Evolutionary conservation across 2,797 vertebrate species (phyloP).

Genomic region (Lepus oiostolus): DNA sequence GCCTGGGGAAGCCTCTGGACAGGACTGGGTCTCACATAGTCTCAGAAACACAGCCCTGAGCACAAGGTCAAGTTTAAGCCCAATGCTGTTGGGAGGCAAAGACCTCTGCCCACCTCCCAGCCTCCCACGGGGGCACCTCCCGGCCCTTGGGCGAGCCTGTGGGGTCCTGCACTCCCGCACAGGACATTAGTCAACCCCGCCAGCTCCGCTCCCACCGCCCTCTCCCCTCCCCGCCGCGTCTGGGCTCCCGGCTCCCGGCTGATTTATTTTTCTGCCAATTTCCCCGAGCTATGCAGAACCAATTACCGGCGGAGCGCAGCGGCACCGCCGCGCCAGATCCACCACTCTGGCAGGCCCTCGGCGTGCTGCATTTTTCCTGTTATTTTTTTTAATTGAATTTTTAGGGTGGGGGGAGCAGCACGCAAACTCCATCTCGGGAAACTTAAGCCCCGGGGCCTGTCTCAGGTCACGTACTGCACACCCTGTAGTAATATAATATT

Average conservation of each 20-base stretch:
- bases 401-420: conserved; percentile 83
- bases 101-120: neutral
- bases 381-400: conserved; percentile 86
- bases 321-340: conserved; percentile 81
- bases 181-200: conserved; percentile 82
- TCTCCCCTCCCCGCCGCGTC: conserved; percentile 78
- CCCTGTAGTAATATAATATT: conserved; percentile 81
- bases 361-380: conserved; percentile 81
- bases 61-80: neutral
- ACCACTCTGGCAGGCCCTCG: conserved; percentile 80
- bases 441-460: conserved; percentile 81
- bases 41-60: conserved; percentile 39
- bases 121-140: neutral
- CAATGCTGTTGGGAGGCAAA: neutral
- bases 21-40: neutral
- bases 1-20: conserved; percentile 49
- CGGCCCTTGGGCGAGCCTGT: neutral
- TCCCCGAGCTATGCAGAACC: conserved; percentile 83
- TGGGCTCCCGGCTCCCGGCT: conserved; percentile 81
- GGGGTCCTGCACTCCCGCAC: conserved; percentile 40
- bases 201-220: conserved; percentile 60
- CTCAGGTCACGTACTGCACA: conserved; percentile 82
- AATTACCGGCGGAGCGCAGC: conserved; percentile 77
- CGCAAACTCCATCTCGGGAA: conserved; percentile 80
- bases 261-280: conserved; percentile 86